Base-by-base conservation (phyloP, 2,113 vertebrate species). In the Lynx canadensis region DNA sequence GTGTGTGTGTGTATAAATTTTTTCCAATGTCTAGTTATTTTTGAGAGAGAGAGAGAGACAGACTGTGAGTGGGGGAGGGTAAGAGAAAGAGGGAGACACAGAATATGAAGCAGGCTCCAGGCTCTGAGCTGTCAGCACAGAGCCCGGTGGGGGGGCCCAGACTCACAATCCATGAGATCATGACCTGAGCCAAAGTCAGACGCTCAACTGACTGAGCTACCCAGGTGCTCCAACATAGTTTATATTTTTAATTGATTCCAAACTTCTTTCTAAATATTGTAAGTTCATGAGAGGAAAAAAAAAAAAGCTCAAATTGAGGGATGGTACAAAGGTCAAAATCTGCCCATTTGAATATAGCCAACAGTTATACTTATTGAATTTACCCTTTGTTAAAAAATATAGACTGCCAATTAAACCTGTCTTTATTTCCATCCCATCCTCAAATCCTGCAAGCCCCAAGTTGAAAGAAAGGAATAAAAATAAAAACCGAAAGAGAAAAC, bases 371-470 rank as follows among this genome's bases (percentile, higher is more conserved):
- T 60, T 69, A 65, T n/a, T 94, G 21, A 41, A 87, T 81, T 76
- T 87, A 33, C 25, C 60, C 31, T 71, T 87, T 91, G n/a, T 96
- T 94, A 65, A 88, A 96, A 69, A 83, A 78, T 41, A 78, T 2
- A 94, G 65, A 65, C 25, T 65, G 71, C 13, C 78, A 69, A 19
- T 65, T 88, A 79, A 66, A 36, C 27, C 45, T 91, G 3, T 27
- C n/a, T 76, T 45, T 87, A 60, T 91, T 87, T 81, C 41, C 21
- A 52, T 38, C 11, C 21, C 50, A 63, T 68, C 41, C 5, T 87
- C n/a, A 96, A 91, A 71, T 83, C 1, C 3, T 10, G 29, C 27
- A 80, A 81, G 2, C 7, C 33, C 19, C 2, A 76, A 85, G 73
- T 12, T 38, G 8, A 48, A 86, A 73, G 27, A 73, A 81, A 89